A percentile compares a stretch with the other conserved stretches of the same genome.
These are phyloP conservation scores for Datnioides undecimradiatus DNA, from an alignment of 2,113 vertebrate species.

Conservation along the genomic window DNA sequence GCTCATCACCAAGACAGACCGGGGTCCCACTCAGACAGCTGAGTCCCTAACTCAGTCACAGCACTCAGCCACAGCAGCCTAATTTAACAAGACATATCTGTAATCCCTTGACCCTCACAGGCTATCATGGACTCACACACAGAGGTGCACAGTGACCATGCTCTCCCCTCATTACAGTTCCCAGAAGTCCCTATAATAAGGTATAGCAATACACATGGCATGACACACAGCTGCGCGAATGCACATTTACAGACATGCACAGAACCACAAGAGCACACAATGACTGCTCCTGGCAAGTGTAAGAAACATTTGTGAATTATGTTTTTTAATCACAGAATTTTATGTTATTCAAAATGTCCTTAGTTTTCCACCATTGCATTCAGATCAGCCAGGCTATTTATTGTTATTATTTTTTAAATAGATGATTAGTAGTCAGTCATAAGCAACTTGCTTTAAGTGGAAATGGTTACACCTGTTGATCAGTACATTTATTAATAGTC, in stretches of 20 bases:
- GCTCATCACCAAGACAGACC: slow-evolving; percentile 66
- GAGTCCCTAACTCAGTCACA: slow-evolving; percentile 75
- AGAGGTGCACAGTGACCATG: slow-evolving; percentile 64
- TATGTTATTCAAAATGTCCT: neutral
- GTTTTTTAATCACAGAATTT: slow-evolving; percentile 1
- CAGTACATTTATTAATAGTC: neutral
- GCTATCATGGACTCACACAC: slow-evolving; percentile 60
- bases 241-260: slow-evolving; percentile 37
- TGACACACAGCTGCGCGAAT: slow-evolving; percentile 25
- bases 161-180: slow-evolving; percentile 64
- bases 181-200: slow-evolving; percentile 57
- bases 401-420: neutral
- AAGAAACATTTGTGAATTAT: neutral
- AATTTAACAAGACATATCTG: slow-evolving; percentile 79
- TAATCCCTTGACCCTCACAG: slow-evolving; percentile 75
- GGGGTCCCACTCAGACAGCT: slow-evolving; percentile 73
- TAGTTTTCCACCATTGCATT: slow-evolving; percentile 7
- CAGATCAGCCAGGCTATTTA: neutral
- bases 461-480: neutral
- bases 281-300: neutral
- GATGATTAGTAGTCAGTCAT: neutral
- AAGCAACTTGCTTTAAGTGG: neutral
- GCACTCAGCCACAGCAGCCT: slow-evolving; percentile 74
- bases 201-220: slow-evolving; percentile 49
- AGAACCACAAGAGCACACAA: neutral